Conservation (phyloP, 2,888 invertebrate genomes). For the Ditylenchus weischeri region DNA sequence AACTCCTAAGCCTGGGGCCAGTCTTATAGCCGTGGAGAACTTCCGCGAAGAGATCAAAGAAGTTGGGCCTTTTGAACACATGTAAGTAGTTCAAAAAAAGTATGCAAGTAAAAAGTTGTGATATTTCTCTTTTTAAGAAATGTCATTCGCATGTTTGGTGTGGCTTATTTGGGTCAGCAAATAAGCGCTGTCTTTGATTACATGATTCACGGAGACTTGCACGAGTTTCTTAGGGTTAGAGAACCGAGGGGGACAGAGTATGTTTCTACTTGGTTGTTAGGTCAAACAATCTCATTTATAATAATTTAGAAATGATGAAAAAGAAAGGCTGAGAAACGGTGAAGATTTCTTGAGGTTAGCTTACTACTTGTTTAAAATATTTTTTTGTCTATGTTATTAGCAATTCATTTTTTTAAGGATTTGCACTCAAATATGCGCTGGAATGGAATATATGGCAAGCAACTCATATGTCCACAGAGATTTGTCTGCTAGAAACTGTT, state of each 20-base stretch:
- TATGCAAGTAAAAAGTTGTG: too few relatives aligned
- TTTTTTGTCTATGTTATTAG: not conserved
- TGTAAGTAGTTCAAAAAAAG: too few relatives aligned
- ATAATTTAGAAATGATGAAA: slow-evolving; percentile 33
- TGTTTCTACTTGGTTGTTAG: slow-evolving; percentile 71
- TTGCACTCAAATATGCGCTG: slow-evolving; percentile 72
- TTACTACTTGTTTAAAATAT: not conserved
- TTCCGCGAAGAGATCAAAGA: slow-evolving; percentile 38
- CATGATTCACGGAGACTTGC: slow-evolving; percentile 83
- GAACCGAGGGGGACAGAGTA: slow-evolving; percentile 31
- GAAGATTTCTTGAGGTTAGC: slow-evolving; percentile 36
- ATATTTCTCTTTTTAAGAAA: slow-evolving; percentile 65
- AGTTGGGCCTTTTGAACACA: slow-evolving; percentile 88
- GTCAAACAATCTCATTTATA: slow-evolving; percentile 31
- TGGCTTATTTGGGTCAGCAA: slow-evolving; percentile 59
- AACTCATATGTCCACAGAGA: slow-evolving; percentile 96
- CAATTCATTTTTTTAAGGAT: slow-evolving; percentile 18
- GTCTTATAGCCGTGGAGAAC: slow-evolving; percentile 33
- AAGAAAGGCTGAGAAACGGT: slow-evolving; percentile 36
- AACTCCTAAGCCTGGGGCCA: slow-evolving; percentile 29
- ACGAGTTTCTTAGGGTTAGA: slow-evolving; percentile 78
- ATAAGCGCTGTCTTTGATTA: slow-evolving; percentile 63
- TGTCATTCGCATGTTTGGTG: slow-evolving; percentile 88
- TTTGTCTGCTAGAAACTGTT: slow-evolving; percentile 88
- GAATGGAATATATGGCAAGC: slow-evolving; percentile 67